Evolutionary conservation across 2,113 vertebrate genomes (phyloP), one percentile per base, ranked within the genome.

Genomic region (Gambusia affinis): DNA sequence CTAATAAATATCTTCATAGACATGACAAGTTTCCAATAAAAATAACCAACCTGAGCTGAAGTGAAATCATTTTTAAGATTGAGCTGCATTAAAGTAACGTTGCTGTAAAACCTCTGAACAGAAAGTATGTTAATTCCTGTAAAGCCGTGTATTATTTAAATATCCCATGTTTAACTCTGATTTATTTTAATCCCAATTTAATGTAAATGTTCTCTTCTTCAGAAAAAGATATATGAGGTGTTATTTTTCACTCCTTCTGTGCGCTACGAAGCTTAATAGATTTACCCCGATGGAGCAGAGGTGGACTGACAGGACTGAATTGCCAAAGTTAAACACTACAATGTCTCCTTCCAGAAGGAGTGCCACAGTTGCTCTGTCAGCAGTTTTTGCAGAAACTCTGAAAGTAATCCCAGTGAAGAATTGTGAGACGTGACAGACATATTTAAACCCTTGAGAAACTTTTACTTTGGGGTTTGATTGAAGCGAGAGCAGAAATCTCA

Each of bases 321-420:
- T 47, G 27, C 42, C 30, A 19, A 6, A 57, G 51, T n/a, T 57
- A 47, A 70, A 85, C 67, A 62, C 30, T 73, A 65, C 44, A 78
- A 47, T 28, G 2, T 51, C 30, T 72, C 14, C 51, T 64, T 65
- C 37, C 30, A 67, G 72, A 68, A 30, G 68, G 29, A 42, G 10
- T 30, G n/a, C 44, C 71, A n/a, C 14, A 60, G 35, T 15, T 70
- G 14, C 73, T 60, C 64, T 54, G 60, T 82, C 76, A 78, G 76
- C 74, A 76, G 30, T 66, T 78, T 74, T 75, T 60, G 70, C 1
- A 61, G 27, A 17, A 22, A 73, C 76, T 76, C 65, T 28, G 7
- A 63, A 75, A 79, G 79, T 76, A 66, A 39, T 60, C 47, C 67
- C 62, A 54, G 51, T 57, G 51, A 57, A 57, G 24, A n/a, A 57